These are phyloP conservation scores for Petrocephalus sullivani DNA, from an alignment of 2,797 vertebrate genomes.

Conservation along the genomic window DNA sequence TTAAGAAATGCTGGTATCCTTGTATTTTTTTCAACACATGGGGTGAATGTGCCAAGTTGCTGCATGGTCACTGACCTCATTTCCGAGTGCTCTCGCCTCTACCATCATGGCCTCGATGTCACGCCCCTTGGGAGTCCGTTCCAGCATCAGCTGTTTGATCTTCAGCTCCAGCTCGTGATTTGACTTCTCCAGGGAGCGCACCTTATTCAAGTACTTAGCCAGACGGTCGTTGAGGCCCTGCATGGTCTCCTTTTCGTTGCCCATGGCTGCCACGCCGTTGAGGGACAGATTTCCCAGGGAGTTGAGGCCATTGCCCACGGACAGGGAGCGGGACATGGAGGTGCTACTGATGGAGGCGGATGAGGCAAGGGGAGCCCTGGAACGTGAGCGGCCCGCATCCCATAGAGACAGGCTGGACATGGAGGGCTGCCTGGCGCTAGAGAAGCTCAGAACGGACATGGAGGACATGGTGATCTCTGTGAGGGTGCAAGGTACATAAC, in stretches of 20 bases:
- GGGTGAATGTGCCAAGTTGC: background rate
- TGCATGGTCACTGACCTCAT: constrained; percentile 56
- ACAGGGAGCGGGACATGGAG: constrained; percentile 44
- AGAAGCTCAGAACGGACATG: constrained; percentile 62
- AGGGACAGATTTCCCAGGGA: constrained; percentile 47
- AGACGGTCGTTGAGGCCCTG: constrained; percentile 68
- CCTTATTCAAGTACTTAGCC: constrained; percentile 68
- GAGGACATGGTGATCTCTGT: constrained; percentile 51
- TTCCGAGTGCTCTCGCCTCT: constrained; percentile 62
- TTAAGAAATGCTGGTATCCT: background rate
- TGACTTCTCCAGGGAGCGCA: constrained; percentile 65
- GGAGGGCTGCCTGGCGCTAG: constrained; percentile 63
- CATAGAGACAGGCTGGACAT: constrained; percentile 61
- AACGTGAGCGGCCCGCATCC: constrained; percentile 56
- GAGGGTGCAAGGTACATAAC: background rate
- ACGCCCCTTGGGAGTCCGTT: constrained; percentile 56
- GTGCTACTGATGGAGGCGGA: constrained; percentile 56
- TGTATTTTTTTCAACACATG: background rate
- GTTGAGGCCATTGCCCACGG: constrained; percentile 59
- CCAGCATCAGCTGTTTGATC: constrained; percentile 68
- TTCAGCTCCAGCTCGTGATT: constrained; percentile 67
- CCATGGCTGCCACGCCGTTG: constrained; percentile 46
- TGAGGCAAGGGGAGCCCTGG: constrained; percentile 57
- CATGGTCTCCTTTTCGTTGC: constrained; percentile 69
- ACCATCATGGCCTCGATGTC: constrained; percentile 68